These are phyloP conservation scores for Tragelaphus strepsiceros DNA, from an alignment of 2,113 vertebrate genomes.

Conservation along the genomic window DNA sequence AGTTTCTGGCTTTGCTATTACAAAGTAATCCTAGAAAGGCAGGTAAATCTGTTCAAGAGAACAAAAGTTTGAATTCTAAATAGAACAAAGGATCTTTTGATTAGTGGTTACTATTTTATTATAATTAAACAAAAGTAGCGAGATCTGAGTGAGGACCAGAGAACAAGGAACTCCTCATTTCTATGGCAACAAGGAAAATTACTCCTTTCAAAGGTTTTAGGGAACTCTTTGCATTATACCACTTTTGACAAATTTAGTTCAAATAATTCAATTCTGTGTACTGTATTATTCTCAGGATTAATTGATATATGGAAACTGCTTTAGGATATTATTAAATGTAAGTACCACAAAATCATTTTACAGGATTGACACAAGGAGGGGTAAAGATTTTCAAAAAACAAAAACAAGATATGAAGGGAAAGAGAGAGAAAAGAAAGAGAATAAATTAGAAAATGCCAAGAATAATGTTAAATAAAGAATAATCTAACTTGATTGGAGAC, in stretches of 20 bases:
- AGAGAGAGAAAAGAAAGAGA: neutral
- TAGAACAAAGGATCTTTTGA: slow-evolving; percentile 39
- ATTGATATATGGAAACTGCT: neutral
- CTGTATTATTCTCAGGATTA: neutral
- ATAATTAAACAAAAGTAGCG: slow-evolving; percentile 47
- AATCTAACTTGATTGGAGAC: neutral
- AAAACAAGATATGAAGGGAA: neutral
- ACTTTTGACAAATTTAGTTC: slow-evolving; percentile 40
- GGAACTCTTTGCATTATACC: neutral
- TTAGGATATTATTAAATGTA: neutral
- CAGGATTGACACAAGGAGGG: neutral
- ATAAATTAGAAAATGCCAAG: neutral
- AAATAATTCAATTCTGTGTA: neutral
- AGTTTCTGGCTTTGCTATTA: neutral
- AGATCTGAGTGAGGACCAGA: neutral
- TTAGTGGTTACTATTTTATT: slow-evolving; percentile 31
- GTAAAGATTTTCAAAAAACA: neutral
- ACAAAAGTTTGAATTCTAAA: slow-evolving; percentile 15
- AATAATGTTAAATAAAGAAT: neutral
- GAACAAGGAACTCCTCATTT: slow-evolving; percentile 31
- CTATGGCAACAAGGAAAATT: slow-evolving; percentile 44
- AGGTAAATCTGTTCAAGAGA: neutral
- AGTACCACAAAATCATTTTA: neutral
- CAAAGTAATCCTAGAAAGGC: neutral
- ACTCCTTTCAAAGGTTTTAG: slow-evolving; percentile 16